Percentiles rank a stretch among this genome's conserved stretches.
Evolutionary conservation across 2,797 vertebrate species (phyloP).

Genomic region (Micromesistius poutassou): DNA sequence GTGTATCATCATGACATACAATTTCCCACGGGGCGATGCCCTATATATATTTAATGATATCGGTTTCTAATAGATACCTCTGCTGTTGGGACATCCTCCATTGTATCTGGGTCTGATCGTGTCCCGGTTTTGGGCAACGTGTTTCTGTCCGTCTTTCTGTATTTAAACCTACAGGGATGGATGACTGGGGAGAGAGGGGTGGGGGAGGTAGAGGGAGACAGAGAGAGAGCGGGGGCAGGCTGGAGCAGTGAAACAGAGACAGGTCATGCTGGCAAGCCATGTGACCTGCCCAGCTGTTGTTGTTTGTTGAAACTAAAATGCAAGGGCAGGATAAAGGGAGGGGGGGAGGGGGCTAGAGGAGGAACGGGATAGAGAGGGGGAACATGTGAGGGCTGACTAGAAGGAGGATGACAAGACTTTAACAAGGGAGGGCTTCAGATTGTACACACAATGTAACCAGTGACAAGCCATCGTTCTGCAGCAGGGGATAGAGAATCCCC

Average conservation of each 20-base stretch:
- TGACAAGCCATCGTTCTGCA: conserved; percentile 64
- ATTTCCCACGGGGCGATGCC: neutral
- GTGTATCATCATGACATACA: neutral
- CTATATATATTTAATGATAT: conserved; percentile 6
- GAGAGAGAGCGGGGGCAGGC: conserved; percentile 8
- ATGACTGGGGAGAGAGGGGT: conserved; percentile 23
- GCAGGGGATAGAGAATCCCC: conserved; percentile 25
- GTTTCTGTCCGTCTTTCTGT: neutral
- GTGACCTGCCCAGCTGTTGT: conserved; percentile 70
- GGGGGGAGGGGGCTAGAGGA: conserved; percentile 31
- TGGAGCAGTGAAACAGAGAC: conserved; percentile 36
- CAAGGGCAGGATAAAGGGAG: conserved; percentile 33
- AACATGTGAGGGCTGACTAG: neutral
- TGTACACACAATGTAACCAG: conserved; percentile 59
- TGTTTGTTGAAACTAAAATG: conserved; percentile 42
- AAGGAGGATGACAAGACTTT: neutral
- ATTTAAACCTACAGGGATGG: conserved; percentile 7
- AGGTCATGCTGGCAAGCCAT: conserved; percentile 53
- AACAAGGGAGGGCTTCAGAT: conserved; percentile 38
- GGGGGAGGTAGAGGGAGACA: neutral
- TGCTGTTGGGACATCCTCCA: neutral
- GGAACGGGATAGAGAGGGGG: conserved; percentile 7
- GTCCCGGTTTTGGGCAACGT: neutral
- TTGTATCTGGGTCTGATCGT: neutral
- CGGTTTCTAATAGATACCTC: conserved; percentile 10